Evolutionary conservation across 2,888 invertebrate genomes (phyloP), one percentile per base, ranked within the genome.

Genomic region (Melitaea athalia): DNA sequence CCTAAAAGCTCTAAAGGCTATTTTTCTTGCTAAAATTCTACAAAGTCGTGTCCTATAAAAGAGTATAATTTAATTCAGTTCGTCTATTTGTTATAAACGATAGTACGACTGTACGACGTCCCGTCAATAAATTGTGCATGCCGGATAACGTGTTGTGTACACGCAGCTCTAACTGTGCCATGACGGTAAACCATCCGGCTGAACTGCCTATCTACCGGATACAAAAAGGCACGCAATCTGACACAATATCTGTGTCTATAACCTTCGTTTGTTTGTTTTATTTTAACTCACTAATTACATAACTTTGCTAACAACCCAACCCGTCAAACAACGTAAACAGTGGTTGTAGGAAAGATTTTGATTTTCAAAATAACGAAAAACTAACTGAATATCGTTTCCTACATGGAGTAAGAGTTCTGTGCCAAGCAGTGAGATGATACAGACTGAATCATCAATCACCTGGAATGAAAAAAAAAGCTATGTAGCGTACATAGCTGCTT

Each of bases 171-270:
- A 57, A 42, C 33, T 57, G 42, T 24, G 57, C 57, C 42, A 57
- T 57, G 57, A 42, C 57, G 57, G 42, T 57, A 57, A 57, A 42
- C 15, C 38, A 57, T 57, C 57, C 38, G 38, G 57, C 57, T 42
- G 33, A 38, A 42, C 42, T 42, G 42, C 42, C 42, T 57, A 42
- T 42, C 15, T 6, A 33, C 42, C 57, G 42, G 57, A 57, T 57
- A 57, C 42, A 57, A 57, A 57, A 57, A 57, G 57, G 14, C 17
- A 57, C 42, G 42, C 42, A 55, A 57, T 10, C 15, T 57, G 14
- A 55, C 17, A 24, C 24, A 52, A 52, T 52, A 52, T 52, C 52
- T 52, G 24, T 52, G 52, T 24, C 11, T 55, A 55, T n/a, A 57
- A 11, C 8, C 42, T 1, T 4, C 4, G 8, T 55, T n/a, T 12